Percentiles rank a stretch among this genome's conserved stretches.
phyloP scores from a whole-genome alignment of 2,113 vertebrate species.

The Lepidothrix coronata region DNA sequence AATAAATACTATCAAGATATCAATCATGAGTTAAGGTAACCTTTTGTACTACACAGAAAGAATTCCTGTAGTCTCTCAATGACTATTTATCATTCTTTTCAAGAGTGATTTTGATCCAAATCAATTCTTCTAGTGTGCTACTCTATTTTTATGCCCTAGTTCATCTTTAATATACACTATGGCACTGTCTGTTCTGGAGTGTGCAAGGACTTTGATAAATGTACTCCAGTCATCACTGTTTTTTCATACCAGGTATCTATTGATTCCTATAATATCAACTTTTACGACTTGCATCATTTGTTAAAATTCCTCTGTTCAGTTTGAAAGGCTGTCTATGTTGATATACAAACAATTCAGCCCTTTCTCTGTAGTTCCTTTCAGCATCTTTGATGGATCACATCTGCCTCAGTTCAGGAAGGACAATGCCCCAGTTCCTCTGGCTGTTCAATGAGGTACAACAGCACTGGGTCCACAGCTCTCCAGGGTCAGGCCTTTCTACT shows the following conservation, averaged over 20 bases:
- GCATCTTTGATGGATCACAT: background rate
- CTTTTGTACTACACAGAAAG: background rate
- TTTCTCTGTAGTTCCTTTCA: background rate
- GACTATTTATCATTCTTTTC: constrained; percentile 18
- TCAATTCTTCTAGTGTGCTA: constrained; percentile 15
- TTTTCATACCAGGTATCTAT: constrained; percentile 11
- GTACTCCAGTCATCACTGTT: background rate
- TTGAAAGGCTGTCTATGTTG: background rate
- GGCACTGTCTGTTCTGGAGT: background rate
- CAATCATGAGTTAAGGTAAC: background rate
- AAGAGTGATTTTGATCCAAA: constrained; percentile 30
- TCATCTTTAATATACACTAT: background rate
- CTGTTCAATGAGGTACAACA: background rate
- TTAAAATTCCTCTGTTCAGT: background rate
- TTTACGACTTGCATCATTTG: constrained; percentile 11
- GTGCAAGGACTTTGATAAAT: constrained; percentile 37
- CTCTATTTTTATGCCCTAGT: constrained; percentile 33
- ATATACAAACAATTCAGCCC: background rate
- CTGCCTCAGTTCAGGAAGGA: background rate
- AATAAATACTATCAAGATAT: constrained; percentile 2
- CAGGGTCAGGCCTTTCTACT: background rate
- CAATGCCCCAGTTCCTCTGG: background rate
- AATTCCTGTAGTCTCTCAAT: background rate
- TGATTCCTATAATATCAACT: constrained; percentile 28
- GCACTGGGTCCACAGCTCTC: background rate